Percentiles rank a stretch among this genome's conserved stretches.
These are phyloP conservation scores for Erinaceus europaeus DNA, from an alignment of 2,113 vertebrate species.

Conservation along the genomic window DNA sequence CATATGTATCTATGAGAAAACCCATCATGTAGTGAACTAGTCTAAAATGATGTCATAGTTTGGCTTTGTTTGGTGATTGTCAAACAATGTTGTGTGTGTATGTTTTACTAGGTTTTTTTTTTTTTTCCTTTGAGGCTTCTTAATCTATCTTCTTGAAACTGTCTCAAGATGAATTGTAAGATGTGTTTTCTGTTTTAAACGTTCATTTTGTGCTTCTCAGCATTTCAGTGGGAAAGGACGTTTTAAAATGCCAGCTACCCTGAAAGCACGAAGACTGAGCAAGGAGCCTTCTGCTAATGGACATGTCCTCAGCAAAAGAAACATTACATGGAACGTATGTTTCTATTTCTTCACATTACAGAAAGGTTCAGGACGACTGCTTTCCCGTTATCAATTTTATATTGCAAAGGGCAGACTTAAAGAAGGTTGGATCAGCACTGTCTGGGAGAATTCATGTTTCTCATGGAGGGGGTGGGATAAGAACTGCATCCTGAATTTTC, in stretches of 20 bases:
- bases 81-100: neutral
- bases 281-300: neutral
- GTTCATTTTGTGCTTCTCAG: neutral
- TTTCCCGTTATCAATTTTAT: constrained; percentile 26
- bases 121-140: neutral
- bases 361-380: neutral
- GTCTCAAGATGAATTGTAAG: neutral
- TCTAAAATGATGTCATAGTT: neutral
- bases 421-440: neutral
- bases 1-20: neutral
- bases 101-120: neutral
- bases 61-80: no score
- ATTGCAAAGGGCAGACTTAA: neutral
- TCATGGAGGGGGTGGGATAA: neutral
- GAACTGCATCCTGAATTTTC: constrained; percentile 8
- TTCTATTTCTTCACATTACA: neutral
- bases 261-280: neutral
- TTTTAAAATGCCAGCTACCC: neutral
- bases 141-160: neutral
- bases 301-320: constrained; percentile 13
- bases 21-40: neutral
- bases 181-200: neutral
- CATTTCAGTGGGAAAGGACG: neutral
- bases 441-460: constrained; percentile 37
- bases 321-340: neutral